phyloP scores from a whole-genome alignment of 2,888 invertebrate genomes.

The Chloromyia formosa region DNA sequence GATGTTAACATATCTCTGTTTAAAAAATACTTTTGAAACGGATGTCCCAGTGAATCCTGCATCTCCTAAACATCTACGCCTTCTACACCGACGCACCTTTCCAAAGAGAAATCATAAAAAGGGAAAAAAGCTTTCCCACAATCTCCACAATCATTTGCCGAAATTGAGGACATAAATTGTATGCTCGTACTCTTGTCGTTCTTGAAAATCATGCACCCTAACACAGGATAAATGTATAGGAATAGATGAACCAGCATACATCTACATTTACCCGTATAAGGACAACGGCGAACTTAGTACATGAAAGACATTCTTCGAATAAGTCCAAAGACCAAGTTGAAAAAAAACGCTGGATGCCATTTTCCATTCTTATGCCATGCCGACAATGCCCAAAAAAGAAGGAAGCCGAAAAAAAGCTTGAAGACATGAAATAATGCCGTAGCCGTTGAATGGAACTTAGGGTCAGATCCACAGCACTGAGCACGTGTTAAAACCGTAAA shows the following conservation, averaged over 20 bases:
- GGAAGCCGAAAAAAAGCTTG: not conserved
- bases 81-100: not conserved
- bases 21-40: not conserved
- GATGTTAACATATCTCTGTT: too few species aligned
- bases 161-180: conserved; percentile 7
- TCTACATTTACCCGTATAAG: not conserved
- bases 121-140: not conserved
- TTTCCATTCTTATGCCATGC: too few species aligned
- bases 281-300: not conserved
- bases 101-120: not conserved
- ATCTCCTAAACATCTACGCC: not conserved
- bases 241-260: not conserved
- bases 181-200: not conserved
- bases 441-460: not conserved
- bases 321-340: not conserved
- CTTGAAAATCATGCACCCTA: not conserved
- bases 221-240: not conserved
- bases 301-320: conserved; percentile 2
- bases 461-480: not conserved
- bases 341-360: too few species aligned
- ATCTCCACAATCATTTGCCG: not conserved
- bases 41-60: not conserved
- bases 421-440: not conserved
- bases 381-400: not conserved
- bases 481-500: not conserved